Evolutionary conservation across 2,113 vertebrate genomes (phyloP), one percentile per base, ranked within the genome.

Genomic region (Siniperca chuatsi): DNA sequence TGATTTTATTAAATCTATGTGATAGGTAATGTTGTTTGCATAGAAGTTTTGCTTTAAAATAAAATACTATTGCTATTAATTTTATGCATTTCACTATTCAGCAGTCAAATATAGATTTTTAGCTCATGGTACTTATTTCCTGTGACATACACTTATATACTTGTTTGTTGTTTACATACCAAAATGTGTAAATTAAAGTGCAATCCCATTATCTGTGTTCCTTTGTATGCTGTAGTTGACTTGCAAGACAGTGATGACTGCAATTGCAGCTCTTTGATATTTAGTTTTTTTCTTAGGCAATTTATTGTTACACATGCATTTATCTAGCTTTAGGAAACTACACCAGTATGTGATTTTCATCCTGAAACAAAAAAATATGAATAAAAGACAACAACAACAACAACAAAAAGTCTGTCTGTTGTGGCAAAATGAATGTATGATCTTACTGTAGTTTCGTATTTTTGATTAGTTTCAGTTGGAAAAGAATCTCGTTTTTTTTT

Each of bases 1-100:
- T 85, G 67, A 72, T 75, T 81, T 11, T 68, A 73, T 81, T 71
- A 61, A 65, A 75, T 64, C 16, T 72, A 1, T 75, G 50, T 78
- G 33, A 83, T 73, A 23, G 44, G 76, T 74, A 70, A 76, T 71
- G 68, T 58, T 75, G 69, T 90, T 85, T 85, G 33, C 75, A 48
- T 81, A 81, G 50, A 60, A 0, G 11, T 77, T 82, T 92, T 88
- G 35, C 65, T 86, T 87, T 66, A 20, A 79, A 86, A 62, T 81
- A 40, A 58, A 66, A 64, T 33, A 3, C 42, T 57, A 35, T 69
- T 62, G 58, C 29, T 65, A 7, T 79, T 76, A 4, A 40, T 77
- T 79, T 40, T 50, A 77, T 84, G 25, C 4, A 73, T 81, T 80
- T 86, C 18, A 75, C 11, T 40, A 52, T 60, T 73, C 12, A 68